Conservation (phyloP, 2,113 vertebrate species). For the Orientallactaga bullata region DNA sequence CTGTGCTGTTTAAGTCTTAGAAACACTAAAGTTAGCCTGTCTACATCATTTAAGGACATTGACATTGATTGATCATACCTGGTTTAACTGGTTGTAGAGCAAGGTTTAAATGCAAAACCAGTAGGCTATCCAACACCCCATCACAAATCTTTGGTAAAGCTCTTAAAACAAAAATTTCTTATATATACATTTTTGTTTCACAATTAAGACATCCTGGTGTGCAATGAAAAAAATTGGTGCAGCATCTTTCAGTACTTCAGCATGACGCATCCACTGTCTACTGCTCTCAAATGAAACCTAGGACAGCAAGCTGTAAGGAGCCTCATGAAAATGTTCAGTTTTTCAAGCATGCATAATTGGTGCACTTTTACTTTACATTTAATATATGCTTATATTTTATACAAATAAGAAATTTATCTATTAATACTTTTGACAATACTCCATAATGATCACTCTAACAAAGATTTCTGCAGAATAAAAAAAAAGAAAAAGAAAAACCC, state of each 20-base stretch:
- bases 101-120: neutral
- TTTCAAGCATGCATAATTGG: neutral
- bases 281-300: neutral
- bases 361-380: neutral
- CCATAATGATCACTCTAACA: neutral
- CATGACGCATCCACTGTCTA: neutral
- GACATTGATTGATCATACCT: neutral
- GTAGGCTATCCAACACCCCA: neutral
- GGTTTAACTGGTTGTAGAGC: neutral
- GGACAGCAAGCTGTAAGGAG: neutral
- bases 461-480: neutral
- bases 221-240: no score
- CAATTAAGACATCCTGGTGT: no score
- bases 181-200: neutral
- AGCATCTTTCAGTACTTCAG: no score
- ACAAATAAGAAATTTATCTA: no score
- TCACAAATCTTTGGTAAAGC: neutral
- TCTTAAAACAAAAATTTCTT: neutral
- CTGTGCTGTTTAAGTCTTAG: neutral
- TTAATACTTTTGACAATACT: neutral
- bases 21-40: neutral
- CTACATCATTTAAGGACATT: neutral
- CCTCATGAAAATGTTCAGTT: neutral
- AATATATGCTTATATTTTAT: neutral
- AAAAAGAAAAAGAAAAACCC: neutral